phyloP scores from a whole-genome alignment of 2,888 invertebrate genomes.

The Lepeophtheirus nordmannii region DNA sequence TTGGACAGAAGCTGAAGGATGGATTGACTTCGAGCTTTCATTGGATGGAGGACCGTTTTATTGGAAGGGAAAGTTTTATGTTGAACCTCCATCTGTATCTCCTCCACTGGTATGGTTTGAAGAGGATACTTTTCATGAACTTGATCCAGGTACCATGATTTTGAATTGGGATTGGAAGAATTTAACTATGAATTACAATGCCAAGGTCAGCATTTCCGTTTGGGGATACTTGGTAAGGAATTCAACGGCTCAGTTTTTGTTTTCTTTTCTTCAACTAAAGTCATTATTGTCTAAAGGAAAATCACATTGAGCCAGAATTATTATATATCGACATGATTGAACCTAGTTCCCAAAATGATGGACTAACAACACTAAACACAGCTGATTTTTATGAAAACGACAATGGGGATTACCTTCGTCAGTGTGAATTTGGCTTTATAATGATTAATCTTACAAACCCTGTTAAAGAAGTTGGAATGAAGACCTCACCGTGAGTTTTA shows the following conservation, averaged over 20 bases:
- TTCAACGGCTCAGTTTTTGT: neutral
- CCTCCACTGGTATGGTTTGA: conserved; percentile 69
- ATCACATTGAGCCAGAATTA: conserved; percentile 60
- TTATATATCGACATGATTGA: conserved; percentile 49
- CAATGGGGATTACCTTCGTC: conserved; percentile 50
- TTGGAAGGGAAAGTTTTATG: conserved; percentile 78
- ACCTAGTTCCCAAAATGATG: conserved; percentile 36
- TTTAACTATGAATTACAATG: conserved; percentile 61
- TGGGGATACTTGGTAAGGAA: conserved; percentile 64
- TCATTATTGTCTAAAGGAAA: conserved; percentile 43
- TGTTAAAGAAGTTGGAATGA: conserved; percentile 45
- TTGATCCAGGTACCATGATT: conserved; percentile 53
- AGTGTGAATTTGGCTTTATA: conserved; percentile 63
- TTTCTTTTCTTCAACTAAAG: neutral
- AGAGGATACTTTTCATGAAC: conserved; percentile 50
- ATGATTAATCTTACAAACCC: conserved; percentile 73
- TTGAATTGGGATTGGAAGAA: conserved; percentile 72
- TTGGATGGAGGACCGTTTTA: conserved; percentile 62
- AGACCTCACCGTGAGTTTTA: conserved; percentile 55
- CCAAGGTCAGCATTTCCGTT: conserved; percentile 59
- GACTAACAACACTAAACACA: conserved; percentile 55
- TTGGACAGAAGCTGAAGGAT: conserved; percentile 67
- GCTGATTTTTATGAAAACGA: conserved; percentile 49
- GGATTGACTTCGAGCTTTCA: conserved; percentile 68
- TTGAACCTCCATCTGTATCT: conserved; percentile 76